Conservation (phyloP, 2,113 vertebrate genomes). For the Oostethus manadensis region DNA sequence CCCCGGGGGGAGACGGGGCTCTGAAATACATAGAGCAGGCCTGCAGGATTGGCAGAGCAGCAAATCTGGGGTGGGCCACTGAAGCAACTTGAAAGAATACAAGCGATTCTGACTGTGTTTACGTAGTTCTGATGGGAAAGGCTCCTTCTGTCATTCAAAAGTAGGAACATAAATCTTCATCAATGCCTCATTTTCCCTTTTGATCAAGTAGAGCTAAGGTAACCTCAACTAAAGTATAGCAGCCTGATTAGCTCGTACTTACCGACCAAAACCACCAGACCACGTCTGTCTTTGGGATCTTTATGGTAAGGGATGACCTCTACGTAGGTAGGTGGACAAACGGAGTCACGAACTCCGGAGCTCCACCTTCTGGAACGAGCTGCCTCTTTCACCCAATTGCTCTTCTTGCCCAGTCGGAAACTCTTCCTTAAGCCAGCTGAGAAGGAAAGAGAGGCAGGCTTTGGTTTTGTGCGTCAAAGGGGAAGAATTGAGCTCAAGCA, state of each 20-base stretch:
- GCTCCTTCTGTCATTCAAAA: constrained; percentile 39
- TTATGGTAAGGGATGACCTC: constrained; percentile 55
- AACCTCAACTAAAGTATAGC: neutral
- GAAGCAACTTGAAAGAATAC: constrained; percentile 39
- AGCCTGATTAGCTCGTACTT: constrained; percentile 15
- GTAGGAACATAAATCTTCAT: constrained; percentile 55
- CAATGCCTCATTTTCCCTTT: constrained; percentile 36
- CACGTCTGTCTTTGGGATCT: constrained; percentile 36
- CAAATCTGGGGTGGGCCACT: constrained; percentile 38
- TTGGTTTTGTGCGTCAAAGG: neutral
- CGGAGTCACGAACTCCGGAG: constrained; percentile 72
- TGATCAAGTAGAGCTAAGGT: constrained; percentile 40
- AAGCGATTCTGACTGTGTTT: constrained; percentile 58
- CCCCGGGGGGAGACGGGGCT: constrained; percentile 31
- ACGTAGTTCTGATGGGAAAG: constrained; percentile 47
- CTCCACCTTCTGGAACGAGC: constrained; percentile 81
- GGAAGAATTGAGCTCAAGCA: no score
- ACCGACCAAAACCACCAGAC: constrained; percentile 61
- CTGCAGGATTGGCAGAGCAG: constrained; percentile 47
- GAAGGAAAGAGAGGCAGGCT: constrained; percentile 7
- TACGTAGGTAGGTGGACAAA: constrained; percentile 47
- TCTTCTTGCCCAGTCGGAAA: constrained; percentile 86
- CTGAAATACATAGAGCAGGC: constrained; percentile 59
- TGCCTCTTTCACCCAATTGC: constrained; percentile 73
- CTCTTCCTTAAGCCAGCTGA: constrained; percentile 89